Base-by-base conservation (phyloP, 2,888 invertebrate genomes). In the Dolichomitus sp. region DNA sequence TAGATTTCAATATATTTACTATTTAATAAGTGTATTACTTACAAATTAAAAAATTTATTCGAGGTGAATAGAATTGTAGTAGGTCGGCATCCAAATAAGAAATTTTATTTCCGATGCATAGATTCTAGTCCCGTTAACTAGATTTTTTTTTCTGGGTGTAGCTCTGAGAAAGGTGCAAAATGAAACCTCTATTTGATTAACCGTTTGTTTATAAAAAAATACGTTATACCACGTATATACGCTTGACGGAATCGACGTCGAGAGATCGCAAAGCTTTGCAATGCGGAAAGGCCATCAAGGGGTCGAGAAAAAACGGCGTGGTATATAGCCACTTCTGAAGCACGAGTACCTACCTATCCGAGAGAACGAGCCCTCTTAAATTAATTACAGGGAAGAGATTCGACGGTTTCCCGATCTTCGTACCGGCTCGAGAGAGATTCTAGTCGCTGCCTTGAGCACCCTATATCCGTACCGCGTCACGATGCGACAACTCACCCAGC, bases 351-450 rank as follows among this genome's bases (percentile, higher is more conserved):
- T 78, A 84, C 87, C 88, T 86, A 87, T 84, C 88, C 89, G 33
- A 74, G 78, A 78, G 86, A 88, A 87, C 87, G 89, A 90, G 91
- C 90, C 92, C 91, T 90, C 92, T 92, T 92, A 92, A 93, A 93
- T 93, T 93, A 92, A 93, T 93, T 93, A 92, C 92, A 92, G 90
- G 90, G 92, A 92, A 92, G 78, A 92, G 91, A 91, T 92, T 89
- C 90, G 89, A 88, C 89, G 87, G 80, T 81, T 87, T 90, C 89
- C 74, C 89, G 88, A 90, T 88, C 87, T 87, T 87, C 80, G 79
- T 75, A 69, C 69, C 68, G 74, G 74, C 11, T 72, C 63, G 81
- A 74, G 79, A 82, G 76, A 78, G 69, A 57, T 81, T 61, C 78
- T 68, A 57, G 30, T 37, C 42, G 42, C 14, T 42, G 19, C 14